phyloP scores from a whole-genome alignment of 2,888 invertebrate species.

The Eristalinus sepulchralis region DNA sequence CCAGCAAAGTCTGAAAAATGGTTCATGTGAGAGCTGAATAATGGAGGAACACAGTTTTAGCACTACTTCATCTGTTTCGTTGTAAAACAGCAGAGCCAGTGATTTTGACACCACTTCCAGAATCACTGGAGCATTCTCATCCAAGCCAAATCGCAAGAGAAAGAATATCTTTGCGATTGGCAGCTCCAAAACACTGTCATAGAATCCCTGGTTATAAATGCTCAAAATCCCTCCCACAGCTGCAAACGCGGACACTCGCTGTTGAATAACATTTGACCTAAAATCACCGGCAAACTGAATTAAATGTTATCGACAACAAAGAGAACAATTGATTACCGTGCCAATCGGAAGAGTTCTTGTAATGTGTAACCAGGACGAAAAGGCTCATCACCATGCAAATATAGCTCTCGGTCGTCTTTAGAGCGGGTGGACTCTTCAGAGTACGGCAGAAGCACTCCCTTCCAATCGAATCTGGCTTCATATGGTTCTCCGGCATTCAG shows the following conservation, averaged over 20 bases:
- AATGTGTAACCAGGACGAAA: slow-evolving; percentile 94
- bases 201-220: slow-evolving; percentile 88
- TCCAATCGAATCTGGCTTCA: slow-evolving; percentile 92
- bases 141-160: slow-evolving; percentile 91
- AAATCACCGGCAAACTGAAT: slow-evolving; percentile 2
- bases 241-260: slow-evolving; percentile 90
- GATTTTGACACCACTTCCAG: slow-evolving; percentile 89
- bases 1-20: slow-evolving; percentile 82
- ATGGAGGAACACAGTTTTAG: neutral
- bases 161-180: slow-evolving; percentile 90
- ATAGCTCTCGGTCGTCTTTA: slow-evolving; percentile 85
- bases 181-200: slow-evolving; percentile 88
- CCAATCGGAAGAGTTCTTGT: slow-evolving; percentile 91
- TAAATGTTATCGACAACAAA: neutral
- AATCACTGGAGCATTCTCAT: slow-evolving; percentile 89
- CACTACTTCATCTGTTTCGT: slow-evolving; percentile 88
- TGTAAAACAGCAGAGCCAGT: slow-evolving; percentile 88
- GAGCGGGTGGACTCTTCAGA: slow-evolving; percentile 83
- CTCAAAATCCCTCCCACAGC: slow-evolving; percentile 90
- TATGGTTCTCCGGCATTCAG: slow-evolving; percentile 84
- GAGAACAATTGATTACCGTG: slow-evolving; percentile 80
- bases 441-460: slow-evolving; percentile 89
- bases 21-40: neutral
- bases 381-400: slow-evolving; percentile 96
- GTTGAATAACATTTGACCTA: slow-evolving; percentile 89